Base-by-base conservation (phyloP, 2,113 vertebrate genomes). In the Nipponia nippon region DNA sequence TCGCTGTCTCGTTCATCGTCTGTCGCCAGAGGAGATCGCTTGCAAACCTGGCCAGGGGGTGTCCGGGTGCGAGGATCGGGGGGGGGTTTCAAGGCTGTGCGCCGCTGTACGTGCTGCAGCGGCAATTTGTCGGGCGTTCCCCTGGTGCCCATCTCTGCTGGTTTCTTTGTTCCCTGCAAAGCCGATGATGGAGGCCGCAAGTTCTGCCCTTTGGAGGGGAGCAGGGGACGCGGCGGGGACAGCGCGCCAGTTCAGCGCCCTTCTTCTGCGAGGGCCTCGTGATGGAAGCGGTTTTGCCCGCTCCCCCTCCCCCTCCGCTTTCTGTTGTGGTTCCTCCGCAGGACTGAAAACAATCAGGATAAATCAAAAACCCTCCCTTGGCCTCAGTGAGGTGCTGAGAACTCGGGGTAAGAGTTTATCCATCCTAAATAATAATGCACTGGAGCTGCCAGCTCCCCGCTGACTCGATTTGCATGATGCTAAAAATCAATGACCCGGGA, bases 11-110 rank as follows among this genome's bases (percentile, higher is more conserved):
- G 11, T 22, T 53, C 63, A 0, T 2, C 4, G 25, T 8, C 42
- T 3, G 0, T 6, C 3, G 0, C 66, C 1, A 3, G 16, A 42
- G 70, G 69, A 30, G 70, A 1, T 7, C 0, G 0, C 10, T 22
- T 0, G n/a, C 65, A 14, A 0, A 0, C 42, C 5, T 3, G 3
- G 53, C 46, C 6, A 50, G 2, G 27, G 69, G 63, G 34, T 1
- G 7, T 0, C 19, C 3, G 30, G 10, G 47, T 2, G 44, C 2
- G 6, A 7, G 62, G 9, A 0, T 1, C 0, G 9, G 26, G 55
- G 9, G 26, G 55, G 25, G 23, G 5, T 4, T 32, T 13, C 1
- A 0, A 3, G n/a, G 3, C 42, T 3, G 1, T 0, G 9, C 2
- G 13, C 30, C n/a, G 3, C 14, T 3, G 32, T 12, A 0, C 1